Base-by-base conservation (phyloP, 2,113 vertebrate genomes). In the Cricetomys ansorgei region DNA sequence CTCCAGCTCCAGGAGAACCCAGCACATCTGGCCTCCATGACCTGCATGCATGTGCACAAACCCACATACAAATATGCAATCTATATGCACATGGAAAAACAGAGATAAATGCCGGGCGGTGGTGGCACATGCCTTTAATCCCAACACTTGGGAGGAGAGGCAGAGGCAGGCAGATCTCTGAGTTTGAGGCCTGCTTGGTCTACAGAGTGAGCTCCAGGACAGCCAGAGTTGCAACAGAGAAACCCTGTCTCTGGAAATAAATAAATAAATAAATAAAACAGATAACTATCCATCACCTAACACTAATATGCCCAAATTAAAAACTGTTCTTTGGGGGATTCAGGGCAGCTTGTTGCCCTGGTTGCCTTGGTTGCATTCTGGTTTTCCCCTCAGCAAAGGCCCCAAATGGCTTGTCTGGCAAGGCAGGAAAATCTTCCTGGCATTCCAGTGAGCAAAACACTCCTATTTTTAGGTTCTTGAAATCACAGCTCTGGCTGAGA, bases 401-500 rank as follows among this genome's bases (percentile, higher is more conserved):
- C 65, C 93, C 93, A 91, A 29, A 27, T 45, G 77, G 88, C 31
- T 72, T 2, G 1, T 79, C 91, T 94, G 93, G 92, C 53, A 8
- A 86, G 65, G 1, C 67, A 55, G 96, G 93, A 85, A 97, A 94
- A 84, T 70, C 96, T 87, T 93, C 95, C 93, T 37, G 45, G 76
- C 19, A 21, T 70, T 43, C 70, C 81, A 3, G 3, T 1, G 0
- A 91, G 67, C 21, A 2, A 59, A 64, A 76, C 53, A 43, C 81
- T 91, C 89, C 94, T 97, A 91, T 95, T 95, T 97, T 96, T 96
- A 97, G 80, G 73, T 84, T 53, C 94, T 84, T 55, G 64, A 84
- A 97, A 92, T 84, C 96, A 95, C 93, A 95, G 29, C 96, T 79
- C 89, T 55, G 37, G 92, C 83, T 59, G 87, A 94, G 89, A 86